A percentile compares a stretch with the other conserved stretches of the same genome.
Evolutionary conservation across 2,888 invertebrate species (phyloP).

Genomic region (Chirona hameri): DNA sequence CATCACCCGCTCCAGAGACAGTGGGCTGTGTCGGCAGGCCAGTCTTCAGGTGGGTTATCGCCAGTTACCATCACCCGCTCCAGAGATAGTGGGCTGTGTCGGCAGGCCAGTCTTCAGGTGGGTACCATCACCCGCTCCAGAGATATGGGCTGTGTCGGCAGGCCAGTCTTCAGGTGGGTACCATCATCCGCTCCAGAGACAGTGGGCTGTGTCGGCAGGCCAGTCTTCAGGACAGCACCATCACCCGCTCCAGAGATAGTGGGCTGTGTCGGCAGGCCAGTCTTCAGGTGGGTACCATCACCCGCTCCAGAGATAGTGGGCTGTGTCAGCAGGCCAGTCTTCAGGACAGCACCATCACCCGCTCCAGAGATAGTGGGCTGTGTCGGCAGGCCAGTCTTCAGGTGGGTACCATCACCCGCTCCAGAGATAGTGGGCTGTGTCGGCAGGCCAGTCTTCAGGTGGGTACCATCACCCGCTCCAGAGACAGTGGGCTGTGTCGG

Average conservation of each 20-base stretch:
- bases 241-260: neutral
- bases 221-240: conserved; percentile 11
- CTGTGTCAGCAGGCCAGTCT: conserved; percentile 1
- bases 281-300: conserved; percentile 2
- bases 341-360: too few relatives aligned
- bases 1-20: too few relatives aligned
- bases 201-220: neutral
- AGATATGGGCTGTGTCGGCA: neutral
- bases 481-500: neutral
- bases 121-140: too few relatives aligned
- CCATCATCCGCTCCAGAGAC: too few relatives aligned
- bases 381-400: conserved; percentile 3
- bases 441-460: conserved; percentile 23
- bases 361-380: neutral
- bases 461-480: too few relatives aligned
- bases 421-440: neutral
- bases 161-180: conserved; percentile 9
- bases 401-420: conserved; percentile 8
- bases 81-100: neutral
- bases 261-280: neutral
- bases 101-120: conserved; percentile 23
- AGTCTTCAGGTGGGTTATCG: neutral
- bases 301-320: neutral
- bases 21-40: neutral
- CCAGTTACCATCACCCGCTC: too few relatives aligned